Base-by-base conservation (phyloP, 2,888 invertebrate genomes). In the Aspidiotus destructor region DNA sequence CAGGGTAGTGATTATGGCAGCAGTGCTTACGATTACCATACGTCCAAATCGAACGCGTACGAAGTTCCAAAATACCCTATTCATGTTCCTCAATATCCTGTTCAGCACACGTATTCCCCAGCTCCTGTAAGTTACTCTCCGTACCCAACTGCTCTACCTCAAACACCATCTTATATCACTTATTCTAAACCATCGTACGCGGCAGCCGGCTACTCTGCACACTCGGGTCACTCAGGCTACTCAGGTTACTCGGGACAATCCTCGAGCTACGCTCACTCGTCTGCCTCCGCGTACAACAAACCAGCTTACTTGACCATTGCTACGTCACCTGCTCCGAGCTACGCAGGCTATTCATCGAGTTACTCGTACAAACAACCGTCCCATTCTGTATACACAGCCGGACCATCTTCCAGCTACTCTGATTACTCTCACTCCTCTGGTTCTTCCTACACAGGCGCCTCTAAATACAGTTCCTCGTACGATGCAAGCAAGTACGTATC, bases 391-490 rank as follows among this genome's bases (percentile, higher is more conserved):
- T 40, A 67, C 54, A 57, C 67, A 13, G 16, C 70, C 44, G 9
- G 60, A 60, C 54, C 68, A 41, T 13, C 68, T 0, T 5, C 61
- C 11, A 58, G 68, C 48, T 68, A 68, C 15, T 61, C 70, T 48
- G 44, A 42, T 55, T 55, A 64, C 0, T 6, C 70, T 13, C 2
- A 52, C 7, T 55, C 62, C 60, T 64, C 63, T 8, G 63, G 69
- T 11, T 60, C 70, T 0, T 62, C 60, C 42, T 69, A 70, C 55
- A 41, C 60, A 8, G 0, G 53, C 52, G 42, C 52, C 61, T 60
- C 69, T 3, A 69, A 69, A 15, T 70, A 70, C 62, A 53, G 54
- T 61, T 68, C 69, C 2, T 61, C 65, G 15, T 70, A 70, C 62
- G 62, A 58, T 41, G 70, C 69, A 1, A 54, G 60, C 11, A 71